Evolutionary conservation across 2,113 vertebrate species (phyloP), one percentile per base, ranked within the genome.

Genomic region (Hiodon tergisus): DNA sequence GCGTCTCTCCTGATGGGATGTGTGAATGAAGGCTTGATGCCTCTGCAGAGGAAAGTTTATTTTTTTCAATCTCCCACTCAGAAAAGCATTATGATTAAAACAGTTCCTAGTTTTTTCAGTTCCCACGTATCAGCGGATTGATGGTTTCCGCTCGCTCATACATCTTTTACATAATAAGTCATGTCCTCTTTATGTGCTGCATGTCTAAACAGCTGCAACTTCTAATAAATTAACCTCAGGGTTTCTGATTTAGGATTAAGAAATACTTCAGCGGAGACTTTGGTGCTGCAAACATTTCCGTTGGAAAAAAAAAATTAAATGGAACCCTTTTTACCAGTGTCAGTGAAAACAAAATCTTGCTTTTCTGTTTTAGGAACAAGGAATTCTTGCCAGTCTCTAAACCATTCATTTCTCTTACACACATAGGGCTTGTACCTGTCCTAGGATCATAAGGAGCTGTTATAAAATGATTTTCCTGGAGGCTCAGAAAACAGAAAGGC

Each of bases 81-180:
- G 60, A 79, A 73, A 69, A 75, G 75, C 75, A 69, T 63, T 69
- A 52, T 53, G 9, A 31, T 61, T 55, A 76, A 66, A 67, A 68
- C 65, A 71, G 67, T 73, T 62, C 63, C 54, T 54, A 69, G 13
- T 79, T 75, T 69, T 81, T 79, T 69, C 72, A 67, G 63, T 78
- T 71, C 69, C 71, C 73, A 71, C 71, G 60, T 71, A 74, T 68
- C 74, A 17, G 31, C 46, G 67, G 73, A 78, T 76, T 68, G 72
- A 74, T 82, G 78, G 48, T 67, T 71, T 72, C 67, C 74, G 69
- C 60, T 76, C 63, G 72, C 11, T 46, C n/a, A 4, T 51, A 4
- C 71, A 61, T 80, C 65, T 69, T 76, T 78, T 82, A 76, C 66
- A 76, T 71, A 75, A 80, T 80, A 71, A 76, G 55, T 59, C n/a